Evolutionary conservation across 2,113 vertebrate genomes (phyloP), one percentile per base, ranked within the genome.

Genomic region (Petrocephalus zakoni): DNA sequence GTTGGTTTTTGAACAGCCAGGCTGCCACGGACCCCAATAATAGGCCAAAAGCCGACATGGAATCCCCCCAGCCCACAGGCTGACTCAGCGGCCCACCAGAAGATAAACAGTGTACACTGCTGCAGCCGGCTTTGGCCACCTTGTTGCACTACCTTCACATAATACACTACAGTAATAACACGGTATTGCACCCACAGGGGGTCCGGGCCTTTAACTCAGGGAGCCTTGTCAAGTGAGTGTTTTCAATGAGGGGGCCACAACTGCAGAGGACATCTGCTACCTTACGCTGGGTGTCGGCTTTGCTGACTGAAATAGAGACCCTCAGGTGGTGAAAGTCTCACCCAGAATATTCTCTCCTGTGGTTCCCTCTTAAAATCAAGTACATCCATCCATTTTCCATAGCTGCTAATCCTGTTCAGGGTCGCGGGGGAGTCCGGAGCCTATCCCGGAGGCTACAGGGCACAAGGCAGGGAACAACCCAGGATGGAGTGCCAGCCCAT

Each of bases 91-190:
- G 92, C 89, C 3, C 91, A 87, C 91, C 90, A 91, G 91, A 90
- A 91, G 89, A 92, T 91, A 92, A 91, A 91, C 87, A 91, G 90
- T 87, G 64, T 42, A 29, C 90, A 86, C 55, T 37, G 37, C 88
- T 86, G 83, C 29, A 64, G 68, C 88, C 94, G 92, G 95, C 95
- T 95, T 94, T 93, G 94, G 93, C 94, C 93, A 93, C 94, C 95
- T 94, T 93, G 90, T 86, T 68, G 75, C 90, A 89, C 49, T 19
- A 87, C 87, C 78, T 83, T 89, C 88, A 87, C 55, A 64, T 61
- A 47, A 64, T 46, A 46, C 7, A 37, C 6, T 9, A 19, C 3
- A 4, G 42, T 87, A 87, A 87, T 64, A 25, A 37, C 10, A 17
- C 34, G 58, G 86, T 11, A 86, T 25, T n/a, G 46, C 2, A 5